Percentiles rank a stretch among this genome's conserved stretches.
phyloP scores from a whole-genome alignment of 1,140 invertebrate genomes.

The Leptonema lineaticorne region DNA sequence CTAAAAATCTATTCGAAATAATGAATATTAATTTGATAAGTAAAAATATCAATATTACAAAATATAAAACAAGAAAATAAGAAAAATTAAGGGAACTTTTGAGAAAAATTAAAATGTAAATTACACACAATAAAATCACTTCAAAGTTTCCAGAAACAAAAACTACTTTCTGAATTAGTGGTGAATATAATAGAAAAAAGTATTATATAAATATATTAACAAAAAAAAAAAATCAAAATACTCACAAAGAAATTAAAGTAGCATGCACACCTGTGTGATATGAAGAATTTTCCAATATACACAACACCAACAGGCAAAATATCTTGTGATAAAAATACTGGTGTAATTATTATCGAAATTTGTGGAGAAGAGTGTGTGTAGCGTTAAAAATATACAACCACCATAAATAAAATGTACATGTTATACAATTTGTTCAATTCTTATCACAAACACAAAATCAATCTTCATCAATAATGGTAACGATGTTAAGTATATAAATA shows the following conservation, averaged over 20 bases:
- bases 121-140: not conserved
- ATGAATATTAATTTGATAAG: too few species aligned
- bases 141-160: too few species aligned
- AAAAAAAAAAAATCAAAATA: not conserved
- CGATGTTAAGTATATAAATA: too few species aligned
- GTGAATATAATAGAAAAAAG: not conserved
- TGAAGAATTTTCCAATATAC: conserved; percentile 12
- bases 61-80: too few species aligned
- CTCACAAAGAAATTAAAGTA: conserved; percentile 9
- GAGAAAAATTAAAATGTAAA: not conserved
- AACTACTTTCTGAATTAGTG: not conserved
- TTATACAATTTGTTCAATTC: not conserved
- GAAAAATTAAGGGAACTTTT: not conserved
- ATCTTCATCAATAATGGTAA: too few species aligned
- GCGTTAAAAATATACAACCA: not conserved
- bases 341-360: too few species aligned
- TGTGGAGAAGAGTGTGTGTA: too few species aligned
- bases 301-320: conserved; percentile 14
- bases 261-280: conserved; percentile 9
- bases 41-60: too few species aligned
- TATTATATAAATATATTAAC: not conserved
- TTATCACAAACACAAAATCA: too few species aligned
- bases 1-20: not conserved
- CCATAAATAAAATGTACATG: not conserved
- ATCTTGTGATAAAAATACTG: too few species aligned